A percentile compares a stretch with the other conserved stretches of the same genome.
phyloP scores from a whole-genome alignment of 2,797 vertebrate genomes.

The Karalla daura region DNA sequence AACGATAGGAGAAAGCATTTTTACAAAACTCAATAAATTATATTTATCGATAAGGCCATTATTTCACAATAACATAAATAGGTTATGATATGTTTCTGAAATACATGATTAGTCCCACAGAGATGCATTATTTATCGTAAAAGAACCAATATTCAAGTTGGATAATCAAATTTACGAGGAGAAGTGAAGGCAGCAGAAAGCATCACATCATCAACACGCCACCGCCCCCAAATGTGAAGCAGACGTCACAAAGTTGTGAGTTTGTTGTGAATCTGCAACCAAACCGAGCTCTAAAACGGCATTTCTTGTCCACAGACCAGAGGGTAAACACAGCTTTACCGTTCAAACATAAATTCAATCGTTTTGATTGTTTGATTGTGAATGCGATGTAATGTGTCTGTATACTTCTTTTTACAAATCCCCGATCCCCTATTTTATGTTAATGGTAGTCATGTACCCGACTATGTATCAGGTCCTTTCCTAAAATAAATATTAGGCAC shows the following conservation, averaged over 20 bases:
- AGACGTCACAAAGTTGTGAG: slow-evolving; percentile 30
- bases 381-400: no score
- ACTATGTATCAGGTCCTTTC: background rate
- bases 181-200: slow-evolving; percentile 18
- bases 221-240: background rate
- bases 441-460: background rate
- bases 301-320: background rate
- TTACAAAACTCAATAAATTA: background rate
- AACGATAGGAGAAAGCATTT: accelerated
- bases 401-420: no score
- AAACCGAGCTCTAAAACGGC: background rate
- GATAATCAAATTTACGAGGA: background rate
- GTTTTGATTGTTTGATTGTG: background rate
- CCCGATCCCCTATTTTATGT: no score
- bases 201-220: background rate
- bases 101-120: no score
- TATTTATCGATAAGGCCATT: background rate
- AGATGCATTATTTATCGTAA: background rate
- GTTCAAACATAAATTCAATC: no score
- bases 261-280: background rate
- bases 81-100: accelerated
- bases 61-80: background rate
- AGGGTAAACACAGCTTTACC: background rate
- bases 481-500: background rate
- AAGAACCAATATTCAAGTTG: background rate